Base-by-base conservation (phyloP, 2,113 vertebrate genomes). In the Oreochromis spilurus region DNA sequence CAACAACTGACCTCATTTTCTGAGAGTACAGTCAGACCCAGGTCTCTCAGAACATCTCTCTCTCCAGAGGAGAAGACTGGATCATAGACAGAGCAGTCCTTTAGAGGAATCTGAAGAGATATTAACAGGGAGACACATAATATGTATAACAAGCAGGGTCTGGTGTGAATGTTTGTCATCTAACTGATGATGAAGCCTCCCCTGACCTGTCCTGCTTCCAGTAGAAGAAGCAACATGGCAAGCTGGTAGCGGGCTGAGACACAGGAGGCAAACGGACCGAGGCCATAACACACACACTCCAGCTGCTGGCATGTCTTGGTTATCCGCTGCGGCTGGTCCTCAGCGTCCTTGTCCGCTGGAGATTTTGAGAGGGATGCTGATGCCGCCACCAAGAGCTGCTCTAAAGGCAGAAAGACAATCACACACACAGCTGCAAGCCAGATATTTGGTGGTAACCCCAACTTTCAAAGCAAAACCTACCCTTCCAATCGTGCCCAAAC, bases 251-350 rank as follows among this genome's bases (percentile, higher is more conserved):
- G 96, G 1, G 98, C 96, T 2, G 93, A 91, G 43, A 94, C 85
- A 16, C 97, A 97, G 7, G 95, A 96, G 24, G 97, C 93, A 83
- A 99, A 99, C 43, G 94, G 96, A 13, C 98, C 98, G 2, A 99
- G 86, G 10, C 98, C 98, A 3, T 98, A 98, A 89, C 97, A 98
- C 38, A 99, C 97, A 50, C 96, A 98, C 36, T 95, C 91, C 55
- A 93, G 54, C 14, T 62, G 83, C 12, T 53, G 83, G 52, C 43
- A 55, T 7, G 3, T 16, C 43, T 7, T 29, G 26, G 9, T 5
- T 55, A 87, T 82, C 14, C 90, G 85, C 3, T 31, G 40, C 5
- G 9, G 57, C 83, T 92, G 58, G 17, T 92, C 55, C 11, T 87
- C 79, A 1, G 58, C 14, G 31, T 62, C 34, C 7, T 19, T 29